Evolutionary conservation across 2,888 invertebrate genomes (phyloP), one percentile per base, ranked within the genome.

Genomic region (Cabera pusaria): DNA sequence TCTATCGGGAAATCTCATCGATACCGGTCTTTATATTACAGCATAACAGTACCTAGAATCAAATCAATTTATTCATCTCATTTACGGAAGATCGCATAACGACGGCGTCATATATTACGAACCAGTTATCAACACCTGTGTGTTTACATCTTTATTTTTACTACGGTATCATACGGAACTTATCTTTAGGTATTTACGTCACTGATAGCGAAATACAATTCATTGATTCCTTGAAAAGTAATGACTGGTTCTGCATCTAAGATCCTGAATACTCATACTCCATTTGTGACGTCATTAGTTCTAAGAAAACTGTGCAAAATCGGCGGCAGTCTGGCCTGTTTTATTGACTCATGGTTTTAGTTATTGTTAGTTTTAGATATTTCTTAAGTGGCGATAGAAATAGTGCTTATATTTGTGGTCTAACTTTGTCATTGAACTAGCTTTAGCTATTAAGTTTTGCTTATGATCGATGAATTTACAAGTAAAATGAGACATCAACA

Each of bases 221-320:
- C 37, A 42, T 31, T 49, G 28, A 31, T 67, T 64, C 63, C 40
- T 12, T 34, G 61, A 56, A 70, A 52, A 32, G 37, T 24, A 31
- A 56, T 72, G 72, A 72, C 60, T 66, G 64, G 64, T 31, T 51
- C n/a, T 52, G 44, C 49, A 62, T 62, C 60, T 58, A 46, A 62
- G 60, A 59, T 55, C 50, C 55, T 36, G 34, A 52, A 56, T 49
- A 52, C 44, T 54, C 55, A 55, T 48, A 38, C 48, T 43, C 40
- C 39, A 59, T 49, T 54, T 48, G 59, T 73, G 68, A 73, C 59
- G 60, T 74, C 69, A 74, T 44, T 36, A 41, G 46, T 81, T 77
- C 76, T 57, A 25, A 61, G 76, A 75, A 77, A 44, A 53, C 42
- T 50, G 43, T 43, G 36, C 36, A 33, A 35, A 36, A 33, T 35